phyloP scores from a whole-genome alignment of 2,888 invertebrate species.

The Trachelus iudaicus region DNA sequence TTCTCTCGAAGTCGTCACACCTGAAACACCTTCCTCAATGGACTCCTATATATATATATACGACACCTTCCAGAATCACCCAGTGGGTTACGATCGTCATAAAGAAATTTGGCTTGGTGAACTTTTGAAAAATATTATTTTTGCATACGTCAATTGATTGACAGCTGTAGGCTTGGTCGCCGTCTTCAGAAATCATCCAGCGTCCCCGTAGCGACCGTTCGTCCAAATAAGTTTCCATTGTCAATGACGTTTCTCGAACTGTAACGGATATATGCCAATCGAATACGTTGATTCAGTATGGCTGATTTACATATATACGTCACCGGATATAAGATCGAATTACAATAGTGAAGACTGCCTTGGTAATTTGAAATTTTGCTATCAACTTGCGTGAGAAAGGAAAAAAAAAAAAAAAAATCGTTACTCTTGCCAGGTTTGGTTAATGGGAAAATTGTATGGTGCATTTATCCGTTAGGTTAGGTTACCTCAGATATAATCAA shows the following conservation, averaged over 20 bases:
- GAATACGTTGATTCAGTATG: background rate
- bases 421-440: background rate
- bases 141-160: constrained; percentile 36
- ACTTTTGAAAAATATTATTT: constrained; percentile 58
- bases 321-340: background rate
- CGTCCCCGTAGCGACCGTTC: background rate
- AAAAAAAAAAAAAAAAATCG: background rate
- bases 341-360: background rate
- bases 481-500: background rate
- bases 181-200: background rate
- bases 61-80: background rate
- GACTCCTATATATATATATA: background rate
- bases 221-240: background rate
- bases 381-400: background rate
- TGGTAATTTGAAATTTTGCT: background rate
- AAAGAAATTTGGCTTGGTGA: constrained; percentile 20
- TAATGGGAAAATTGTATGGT: background rate
- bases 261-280: background rate
- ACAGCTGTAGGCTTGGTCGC: background rate
- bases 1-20: constrained; percentile 1
- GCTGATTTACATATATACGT: background rate
- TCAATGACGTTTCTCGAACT: background rate
- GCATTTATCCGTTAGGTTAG: background rate
- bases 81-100: background rate
- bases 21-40: constrained; percentile 1